Base-by-base conservation (phyloP, 2,888 invertebrate genomes). In the Sphecodes monilicornis region DNA sequence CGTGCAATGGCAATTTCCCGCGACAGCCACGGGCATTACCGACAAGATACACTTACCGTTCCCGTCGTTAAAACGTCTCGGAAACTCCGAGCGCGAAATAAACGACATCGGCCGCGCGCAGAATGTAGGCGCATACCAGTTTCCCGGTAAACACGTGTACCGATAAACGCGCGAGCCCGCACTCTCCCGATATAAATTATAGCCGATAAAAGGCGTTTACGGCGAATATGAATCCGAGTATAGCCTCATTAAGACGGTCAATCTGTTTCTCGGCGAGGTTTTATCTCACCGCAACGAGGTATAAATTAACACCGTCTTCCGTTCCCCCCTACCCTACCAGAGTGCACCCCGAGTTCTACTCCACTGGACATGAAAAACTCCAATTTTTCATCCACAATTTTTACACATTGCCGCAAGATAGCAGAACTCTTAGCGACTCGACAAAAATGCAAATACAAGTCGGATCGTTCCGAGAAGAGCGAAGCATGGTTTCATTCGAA, bases 1-100 rank as follows among this genome's bases (percentile, higher is more conserved):
- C 78, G 83, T 71, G 86, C 85, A 71, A 85, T 86, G 70, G 86
- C 87, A 80, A 88, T 84, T 82, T 84, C 70, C 73, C 73, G 71
- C 89, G 89, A 89, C 87, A 84, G 87, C 89, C 87, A 80, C 83
- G 84, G 84, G 77, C 86, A 86, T 89, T 69, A 78, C 83, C 69
- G 83, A 22, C 50, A 73, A 84, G 86, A 86, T 84, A 86, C 89
- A 83, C 83, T 85, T 85, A 80, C 84, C 73, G 75, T 80, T 87
- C 82, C 76, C 87, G 80, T 89, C 89, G 76, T 89, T 87, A 89
- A 86, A 84, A 76, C 82, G 84, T 87, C 84, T 71, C 77, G 66
- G 77, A 66, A 78, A 69, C 81, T 84, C 80, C 69, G 57, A 39
- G 69, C 77, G 50, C 29, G 11, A 76, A 75, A 83, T 83, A 76